Percentiles rank a stretch among this genome's conserved stretches.
These are phyloP conservation scores for Takifugu rubripes DNA, from an alignment of 2,797 vertebrate species.

Conservation along the genomic window DNA sequence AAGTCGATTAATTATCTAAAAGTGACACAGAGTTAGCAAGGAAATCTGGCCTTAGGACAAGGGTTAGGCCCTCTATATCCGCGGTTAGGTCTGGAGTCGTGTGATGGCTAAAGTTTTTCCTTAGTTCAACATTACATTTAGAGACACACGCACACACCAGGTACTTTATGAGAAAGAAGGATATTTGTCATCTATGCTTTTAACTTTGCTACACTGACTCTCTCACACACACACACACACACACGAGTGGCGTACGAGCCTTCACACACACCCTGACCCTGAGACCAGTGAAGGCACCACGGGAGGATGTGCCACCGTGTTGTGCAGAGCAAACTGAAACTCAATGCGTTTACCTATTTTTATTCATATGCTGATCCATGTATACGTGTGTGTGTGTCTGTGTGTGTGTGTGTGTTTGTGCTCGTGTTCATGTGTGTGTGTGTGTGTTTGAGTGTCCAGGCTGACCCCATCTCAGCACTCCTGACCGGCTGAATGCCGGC, in stretches of 20 bases:
- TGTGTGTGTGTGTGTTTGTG: constrained; percentile 10
- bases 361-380: constrained; percentile 51
- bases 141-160: no score
- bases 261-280: constrained; percentile 22
- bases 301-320: constrained; percentile 27
- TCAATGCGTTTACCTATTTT: constrained; percentile 39
- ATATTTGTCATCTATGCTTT: background rate
- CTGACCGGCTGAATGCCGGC: constrained; percentile 91
- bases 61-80: no score
- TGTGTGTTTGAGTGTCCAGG: constrained; percentile 52
- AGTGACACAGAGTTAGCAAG: background rate
- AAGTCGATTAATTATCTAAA: background rate
- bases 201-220: constrained; percentile 11
- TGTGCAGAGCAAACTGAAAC: constrained; percentile 48
- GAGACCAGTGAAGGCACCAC: constrained; percentile 16
- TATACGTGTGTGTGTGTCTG: constrained; percentile 26
- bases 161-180: no score
- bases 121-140: no score
- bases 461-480: constrained; percentile 90
- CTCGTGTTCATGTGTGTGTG: background rate
- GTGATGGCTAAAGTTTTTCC: no score
- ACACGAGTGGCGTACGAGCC: constrained; percentile 16
- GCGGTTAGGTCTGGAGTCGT: no score
- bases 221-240: background rate
- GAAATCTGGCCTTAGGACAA: background rate